Conservation (phyloP, 2,888 invertebrate genomes). For the Imbricaverruca yamaguchii region DNA sequence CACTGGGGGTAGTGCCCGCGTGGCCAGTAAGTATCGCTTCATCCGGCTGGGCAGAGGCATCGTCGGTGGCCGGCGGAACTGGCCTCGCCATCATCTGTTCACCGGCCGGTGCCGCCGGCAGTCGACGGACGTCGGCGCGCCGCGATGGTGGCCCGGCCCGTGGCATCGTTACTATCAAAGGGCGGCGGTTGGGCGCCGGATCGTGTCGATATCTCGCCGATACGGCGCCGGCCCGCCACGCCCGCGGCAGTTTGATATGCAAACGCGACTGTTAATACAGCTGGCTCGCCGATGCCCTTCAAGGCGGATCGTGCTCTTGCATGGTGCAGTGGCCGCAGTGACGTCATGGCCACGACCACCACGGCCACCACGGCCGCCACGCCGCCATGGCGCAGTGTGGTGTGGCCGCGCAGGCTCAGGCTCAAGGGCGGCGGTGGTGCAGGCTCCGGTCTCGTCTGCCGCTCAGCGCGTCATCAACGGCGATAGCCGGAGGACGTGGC, state of each 20-base stretch:
- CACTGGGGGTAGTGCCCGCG: neutral
- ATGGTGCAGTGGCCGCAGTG: neutral
- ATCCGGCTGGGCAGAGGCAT: too few species aligned
- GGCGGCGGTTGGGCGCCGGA: neutral
- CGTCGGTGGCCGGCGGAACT: too few species aligned
- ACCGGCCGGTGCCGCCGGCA: neutral
- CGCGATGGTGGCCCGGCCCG: neutral
- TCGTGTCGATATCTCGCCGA: neutral
- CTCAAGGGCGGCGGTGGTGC: too few species aligned
- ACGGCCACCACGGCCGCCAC: neutral
- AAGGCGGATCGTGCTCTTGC: too few species aligned
- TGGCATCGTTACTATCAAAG: neutral
- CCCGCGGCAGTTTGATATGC: neutral
- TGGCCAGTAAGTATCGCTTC: neutral
- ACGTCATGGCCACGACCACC: neutral
- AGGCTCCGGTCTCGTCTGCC: neutral
- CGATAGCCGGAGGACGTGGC: neutral
- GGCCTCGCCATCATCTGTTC: too few species aligned
- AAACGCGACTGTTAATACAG: neutral
- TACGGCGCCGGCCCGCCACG: neutral
- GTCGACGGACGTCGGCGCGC: neutral
- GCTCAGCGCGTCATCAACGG: neutral
- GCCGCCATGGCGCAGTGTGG: neutral
- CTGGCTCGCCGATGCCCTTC: too few species aligned
- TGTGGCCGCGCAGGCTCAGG: neutral